Conservation (phyloP, 2,888 invertebrate genomes). For the Drosophila tripunctata region DNA sequence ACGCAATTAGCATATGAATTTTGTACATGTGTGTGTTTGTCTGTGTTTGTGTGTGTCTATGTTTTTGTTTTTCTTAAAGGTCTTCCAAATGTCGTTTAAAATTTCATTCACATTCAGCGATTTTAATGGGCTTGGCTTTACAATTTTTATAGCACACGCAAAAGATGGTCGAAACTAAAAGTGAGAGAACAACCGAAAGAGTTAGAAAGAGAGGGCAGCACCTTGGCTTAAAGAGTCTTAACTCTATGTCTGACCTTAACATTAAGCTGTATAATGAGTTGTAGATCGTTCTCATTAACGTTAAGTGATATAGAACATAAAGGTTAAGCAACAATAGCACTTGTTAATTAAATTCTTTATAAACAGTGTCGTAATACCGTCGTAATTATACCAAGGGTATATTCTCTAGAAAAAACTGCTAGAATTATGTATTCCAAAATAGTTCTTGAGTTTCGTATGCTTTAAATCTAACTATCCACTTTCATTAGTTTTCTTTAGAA, state of each 20-base stretch:
- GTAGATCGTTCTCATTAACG: slow-evolving; percentile 38
- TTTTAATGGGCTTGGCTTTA: slow-evolving; percentile 43
- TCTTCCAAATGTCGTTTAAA: slow-evolving; percentile 60
- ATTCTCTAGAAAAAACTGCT: not conserved
- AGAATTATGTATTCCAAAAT: not conserved
- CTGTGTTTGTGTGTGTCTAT: too few species aligned
- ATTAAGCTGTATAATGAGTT: slow-evolving; percentile 36
- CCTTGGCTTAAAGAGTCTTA: slow-evolving; percentile 25
- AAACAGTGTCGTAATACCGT: not conserved
- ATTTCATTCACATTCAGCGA: slow-evolving; percentile 45
- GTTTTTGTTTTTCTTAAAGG: slow-evolving; percentile 19
- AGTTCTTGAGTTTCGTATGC: too few species aligned
- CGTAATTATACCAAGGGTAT: not conserved
- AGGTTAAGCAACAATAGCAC: slow-evolving; percentile 8
- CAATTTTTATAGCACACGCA: slow-evolving; percentile 1
- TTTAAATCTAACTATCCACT: not conserved
- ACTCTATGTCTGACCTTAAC: slow-evolving; percentile 37
- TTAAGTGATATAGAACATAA: slow-evolving; percentile 18
- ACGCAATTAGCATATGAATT: slow-evolving; percentile 72
- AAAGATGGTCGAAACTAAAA: slow-evolving; percentile 10
- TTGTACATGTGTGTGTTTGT: too few species aligned
- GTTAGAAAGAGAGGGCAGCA: slow-evolving; percentile 5
- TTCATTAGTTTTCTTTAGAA: too few species aligned
- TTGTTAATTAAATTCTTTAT: not conserved
- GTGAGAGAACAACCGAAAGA: slow-evolving; percentile 1